These are phyloP conservation scores for Scortum barcoo DNA, from an alignment of 2,113 vertebrate species.

Conservation along the genomic window DNA sequence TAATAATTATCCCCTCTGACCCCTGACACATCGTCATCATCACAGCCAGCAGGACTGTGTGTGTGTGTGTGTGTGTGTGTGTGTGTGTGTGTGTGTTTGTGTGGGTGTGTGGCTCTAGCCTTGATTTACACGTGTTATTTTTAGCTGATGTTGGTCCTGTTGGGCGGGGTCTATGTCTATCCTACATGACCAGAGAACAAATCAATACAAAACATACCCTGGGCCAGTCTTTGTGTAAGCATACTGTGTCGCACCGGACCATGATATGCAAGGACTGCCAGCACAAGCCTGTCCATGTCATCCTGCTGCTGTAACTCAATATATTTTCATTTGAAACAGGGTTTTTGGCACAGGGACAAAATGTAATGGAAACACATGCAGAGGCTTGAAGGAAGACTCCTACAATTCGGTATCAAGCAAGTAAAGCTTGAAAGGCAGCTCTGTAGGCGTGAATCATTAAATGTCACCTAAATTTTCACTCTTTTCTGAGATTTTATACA, in stretches of 20 bases:
- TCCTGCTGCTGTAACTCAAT: not conserved
- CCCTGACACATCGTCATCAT: conserved; percentile 34
- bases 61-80: not conserved
- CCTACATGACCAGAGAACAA: conserved; percentile 70
- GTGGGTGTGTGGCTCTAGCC: conserved; percentile 29
- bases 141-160: conserved; percentile 57
- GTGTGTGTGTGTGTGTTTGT: conserved; percentile 31
- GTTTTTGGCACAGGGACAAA: not conserved
- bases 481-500: not conserved
- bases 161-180: conserved; percentile 77
- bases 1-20: conserved; percentile 46
- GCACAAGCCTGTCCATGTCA: not conserved
- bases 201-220: conserved; percentile 69
- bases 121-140: conserved; percentile 75
- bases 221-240: conserved; percentile 57
- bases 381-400: not conserved
- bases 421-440: not conserved
- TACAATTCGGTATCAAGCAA: not conserved
- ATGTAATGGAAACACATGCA: not conserved
- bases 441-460: no score
- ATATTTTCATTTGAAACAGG: not conserved
- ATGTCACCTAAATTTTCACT: not conserved
- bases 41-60: conserved; percentile 15
- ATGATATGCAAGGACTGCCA: not conserved
- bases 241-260: conserved; percentile 39